Evolutionary conservation across 1,140 invertebrate species (phyloP).

Genomic region (Artemia franciscana): DNA sequence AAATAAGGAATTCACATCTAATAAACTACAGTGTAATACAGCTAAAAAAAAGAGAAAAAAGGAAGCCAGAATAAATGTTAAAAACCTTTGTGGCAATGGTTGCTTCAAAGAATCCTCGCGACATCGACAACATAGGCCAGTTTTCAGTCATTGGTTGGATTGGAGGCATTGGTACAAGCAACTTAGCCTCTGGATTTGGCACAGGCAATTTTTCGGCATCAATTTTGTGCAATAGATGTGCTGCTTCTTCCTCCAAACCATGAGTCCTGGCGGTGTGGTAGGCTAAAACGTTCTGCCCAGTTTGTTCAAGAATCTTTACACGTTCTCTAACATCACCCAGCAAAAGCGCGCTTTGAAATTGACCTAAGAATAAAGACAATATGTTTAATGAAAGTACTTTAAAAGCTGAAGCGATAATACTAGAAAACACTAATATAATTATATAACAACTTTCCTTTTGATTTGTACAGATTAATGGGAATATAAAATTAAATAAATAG

Average conservation of each 20-base stretch:
- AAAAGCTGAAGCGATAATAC: no score
- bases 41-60: no score
- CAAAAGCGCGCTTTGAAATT: conserved; percentile 81
- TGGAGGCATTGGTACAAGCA: conserved; percentile 67
- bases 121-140: conserved; percentile 86
- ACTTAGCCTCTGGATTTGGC: conserved; percentile 43
- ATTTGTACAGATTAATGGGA: no score
- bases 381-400: no score
- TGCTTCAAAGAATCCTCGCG: conserved; percentile 51
- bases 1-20: no score
- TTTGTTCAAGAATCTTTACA: conserved; percentile 44
- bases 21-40: no score
- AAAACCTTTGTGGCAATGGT: conserved; percentile 26
- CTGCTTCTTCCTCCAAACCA: conserved; percentile 54
- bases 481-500: no score
- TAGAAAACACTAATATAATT: no score
- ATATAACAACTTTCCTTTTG: no score
- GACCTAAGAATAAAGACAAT: conserved; percentile 30
- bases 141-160: conserved; percentile 68
- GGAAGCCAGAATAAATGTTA: no score
- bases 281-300: conserved; percentile 28
- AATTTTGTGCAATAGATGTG: conserved; percentile 40
- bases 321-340: conserved; percentile 78
- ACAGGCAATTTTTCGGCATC: conserved; percentile 43
- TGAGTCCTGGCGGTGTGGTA: conserved; percentile 90